A percentile compares a stretch with the other conserved stretches of the same genome.
Conservation (phyloP, 2,888 invertebrate genomes). For the Aricia artaxerxes region DNA sequence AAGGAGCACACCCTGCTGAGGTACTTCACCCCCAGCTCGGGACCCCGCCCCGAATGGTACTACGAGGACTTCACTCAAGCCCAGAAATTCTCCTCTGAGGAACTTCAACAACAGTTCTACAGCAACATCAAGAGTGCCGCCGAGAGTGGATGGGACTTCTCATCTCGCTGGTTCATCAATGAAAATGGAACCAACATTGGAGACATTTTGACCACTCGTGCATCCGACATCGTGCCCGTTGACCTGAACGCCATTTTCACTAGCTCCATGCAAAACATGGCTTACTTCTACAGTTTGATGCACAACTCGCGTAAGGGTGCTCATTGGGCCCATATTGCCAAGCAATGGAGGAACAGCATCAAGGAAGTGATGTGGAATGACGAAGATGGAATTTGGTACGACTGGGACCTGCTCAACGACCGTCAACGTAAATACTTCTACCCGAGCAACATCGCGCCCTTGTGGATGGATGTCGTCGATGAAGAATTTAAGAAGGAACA, state of each 20-base stretch:
- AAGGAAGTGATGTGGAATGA: constrained; percentile 87
- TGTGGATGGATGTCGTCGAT: constrained; percentile 85
- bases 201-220: constrained; percentile 83
- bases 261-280: constrained; percentile 83
- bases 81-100: constrained; percentile 65
- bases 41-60: constrained; percentile 88
- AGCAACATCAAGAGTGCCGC: constrained; percentile 88
- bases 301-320: constrained; percentile 69
- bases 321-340: constrained; percentile 77
- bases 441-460: constrained; percentile 86
- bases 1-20: constrained; percentile 78
- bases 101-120: constrained; percentile 79
- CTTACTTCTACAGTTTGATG: constrained; percentile 79
- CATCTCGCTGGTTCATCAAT: constrained; percentile 87
- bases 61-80: constrained; percentile 82
- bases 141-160: constrained; percentile 95
- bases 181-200: constrained; percentile 78
- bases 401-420: constrained; percentile 83
- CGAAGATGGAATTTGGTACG: constrained; percentile 89
- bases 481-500: constrained; percentile 55
- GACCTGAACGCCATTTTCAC: constrained; percentile 90
- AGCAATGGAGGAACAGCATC: constrained; percentile 82
- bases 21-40: constrained; percentile 81
- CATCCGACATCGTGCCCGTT: constrained; percentile 86
- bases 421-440: constrained; percentile 84